Evolutionary conservation across 2,797 vertebrate genomes (phyloP).

Genomic region (Intellagama lesueurii): DNA sequence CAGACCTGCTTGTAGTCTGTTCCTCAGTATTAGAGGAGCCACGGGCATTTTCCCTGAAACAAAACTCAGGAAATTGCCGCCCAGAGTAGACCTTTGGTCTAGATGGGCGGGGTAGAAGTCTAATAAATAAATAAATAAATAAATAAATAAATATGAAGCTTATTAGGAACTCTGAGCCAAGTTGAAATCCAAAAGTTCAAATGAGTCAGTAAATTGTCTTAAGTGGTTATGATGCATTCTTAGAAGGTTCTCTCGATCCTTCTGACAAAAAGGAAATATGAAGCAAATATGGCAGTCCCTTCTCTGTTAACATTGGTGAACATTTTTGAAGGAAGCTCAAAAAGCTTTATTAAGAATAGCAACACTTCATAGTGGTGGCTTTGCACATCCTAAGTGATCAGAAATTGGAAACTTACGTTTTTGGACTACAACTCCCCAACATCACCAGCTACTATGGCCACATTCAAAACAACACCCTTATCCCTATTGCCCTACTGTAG

Average conservation of each 20-base stretch:
- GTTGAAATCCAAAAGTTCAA: not conserved
- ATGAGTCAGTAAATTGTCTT: not conserved
- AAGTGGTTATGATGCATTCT: not conserved
- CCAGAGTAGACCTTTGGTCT: too few relatives aligned
- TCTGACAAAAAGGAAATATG: not conserved
- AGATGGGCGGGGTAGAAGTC: too few relatives aligned
- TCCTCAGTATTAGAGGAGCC: slow-evolving; percentile 14
- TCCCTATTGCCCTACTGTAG: not conserved
- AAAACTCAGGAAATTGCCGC: not conserved
- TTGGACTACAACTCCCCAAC: too few relatives aligned
- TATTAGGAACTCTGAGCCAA: not conserved
- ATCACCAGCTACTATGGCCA: too few relatives aligned
- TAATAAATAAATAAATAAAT: too few relatives aligned
- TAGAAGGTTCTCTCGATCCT: not conserved
- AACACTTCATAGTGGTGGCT: not conserved
- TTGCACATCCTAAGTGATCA: not conserved
- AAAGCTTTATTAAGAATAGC: not conserved
- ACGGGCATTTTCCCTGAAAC: not conserved
- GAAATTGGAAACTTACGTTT: not conserved
- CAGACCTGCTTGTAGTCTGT: not conserved
- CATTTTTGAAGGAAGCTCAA: not conserved
- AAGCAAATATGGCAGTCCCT: not conserved
- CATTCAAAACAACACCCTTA: not conserved
- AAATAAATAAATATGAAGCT: not conserved
- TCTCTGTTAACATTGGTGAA: not conserved